Evolutionary conservation across 2,797 vertebrate genomes (phyloP).

Genomic region (Ataeniobius toweri): DNA sequence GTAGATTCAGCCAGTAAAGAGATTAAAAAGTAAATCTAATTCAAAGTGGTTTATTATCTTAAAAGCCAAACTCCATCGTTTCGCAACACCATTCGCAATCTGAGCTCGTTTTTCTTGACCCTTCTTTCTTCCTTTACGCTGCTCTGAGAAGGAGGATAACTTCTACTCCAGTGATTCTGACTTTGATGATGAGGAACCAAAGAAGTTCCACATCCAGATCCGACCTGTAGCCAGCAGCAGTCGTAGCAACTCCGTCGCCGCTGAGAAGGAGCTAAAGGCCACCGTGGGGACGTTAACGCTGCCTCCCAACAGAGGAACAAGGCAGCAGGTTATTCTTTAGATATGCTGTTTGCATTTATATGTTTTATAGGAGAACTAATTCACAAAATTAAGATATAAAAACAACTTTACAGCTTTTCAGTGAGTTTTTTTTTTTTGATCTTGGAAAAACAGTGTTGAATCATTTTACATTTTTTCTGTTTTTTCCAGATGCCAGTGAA

Average conservation of each 20-base stretch:
- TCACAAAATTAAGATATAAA: neutral
- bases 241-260: slow-evolving; percentile 75
- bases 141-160: slow-evolving; percentile 78
- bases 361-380: neutral
- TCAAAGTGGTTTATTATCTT: neutral
- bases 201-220: slow-evolving; percentile 92
- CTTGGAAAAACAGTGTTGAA: neutral
- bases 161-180: slow-evolving; percentile 95
- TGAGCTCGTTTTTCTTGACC: slow-evolving; percentile 64
- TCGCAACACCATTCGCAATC: neutral
- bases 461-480: neutral
- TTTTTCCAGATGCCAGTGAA: slow-evolving; percentile 65
- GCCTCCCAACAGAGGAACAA: slow-evolving; percentile 82
- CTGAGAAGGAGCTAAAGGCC: slow-evolving; percentile 89
- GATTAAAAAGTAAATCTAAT: neutral
- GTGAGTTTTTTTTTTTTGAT: neutral
- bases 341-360: neutral
- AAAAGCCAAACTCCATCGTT: neutral
- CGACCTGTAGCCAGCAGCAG: slow-evolving; percentile 81
- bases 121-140: slow-evolving; percentile 59
- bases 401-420: no score
- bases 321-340: slow-evolving; percentile 36
- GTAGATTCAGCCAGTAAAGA: no score
- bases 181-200: slow-evolving; percentile 92
- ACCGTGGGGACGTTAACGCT: slow-evolving; percentile 89